Percentiles rank a stretch among this genome's conserved stretches.
Evolutionary conservation across 2,888 invertebrate species (phyloP).

Genomic region (Cryptophagus acutangulus): DNA sequence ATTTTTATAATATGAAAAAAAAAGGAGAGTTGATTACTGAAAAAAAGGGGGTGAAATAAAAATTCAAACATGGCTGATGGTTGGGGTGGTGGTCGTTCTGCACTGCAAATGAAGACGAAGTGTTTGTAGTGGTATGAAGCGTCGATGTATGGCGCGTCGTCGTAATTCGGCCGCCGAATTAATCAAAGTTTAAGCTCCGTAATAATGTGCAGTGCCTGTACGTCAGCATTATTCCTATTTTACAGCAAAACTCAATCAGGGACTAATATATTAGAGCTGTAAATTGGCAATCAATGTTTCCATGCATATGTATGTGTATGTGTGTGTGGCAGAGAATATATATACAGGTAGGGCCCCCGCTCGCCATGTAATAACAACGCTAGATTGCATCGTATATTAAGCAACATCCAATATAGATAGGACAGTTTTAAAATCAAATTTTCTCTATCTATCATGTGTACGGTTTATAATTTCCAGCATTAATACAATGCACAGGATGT

Average conservation of each 20-base stretch:
- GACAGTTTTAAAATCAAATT: slow-evolving; percentile 52
- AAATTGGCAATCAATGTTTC: slow-evolving; percentile 53
- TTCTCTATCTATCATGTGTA: slow-evolving; percentile 49
- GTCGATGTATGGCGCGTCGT: slow-evolving; percentile 37
- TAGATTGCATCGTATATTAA: slow-evolving; percentile 51
- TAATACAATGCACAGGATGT: slow-evolving; percentile 49
- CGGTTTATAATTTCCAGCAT: slow-evolving; percentile 49
- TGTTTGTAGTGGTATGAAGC: slow-evolving; percentile 21
- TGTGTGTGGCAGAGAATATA: slow-evolving; percentile 12
- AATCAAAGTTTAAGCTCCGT: slow-evolving; percentile 51
- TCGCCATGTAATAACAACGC: slow-evolving; percentile 47
- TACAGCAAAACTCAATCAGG: slow-evolving; percentile 52
- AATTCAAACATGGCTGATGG: slow-evolving; percentile 14
- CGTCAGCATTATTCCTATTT: slow-evolving; percentile 52
- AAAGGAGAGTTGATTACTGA: no score
- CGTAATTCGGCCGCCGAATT: slow-evolving; percentile 47
- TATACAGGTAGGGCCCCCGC: slow-evolving; percentile 16
- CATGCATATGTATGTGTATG: slow-evolving; percentile 49
- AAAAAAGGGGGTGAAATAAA: background rate
- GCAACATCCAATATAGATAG: slow-evolving; percentile 49
- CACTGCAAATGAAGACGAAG: slow-evolving; percentile 35
- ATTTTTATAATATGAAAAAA: no score
- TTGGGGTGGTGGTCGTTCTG: no score
- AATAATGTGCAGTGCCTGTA: slow-evolving; percentile 48
- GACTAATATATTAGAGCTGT: slow-evolving; percentile 52